Conservation (phyloP, 64 coral and sea anemone species). For the Montipora efflorescens region DNA sequence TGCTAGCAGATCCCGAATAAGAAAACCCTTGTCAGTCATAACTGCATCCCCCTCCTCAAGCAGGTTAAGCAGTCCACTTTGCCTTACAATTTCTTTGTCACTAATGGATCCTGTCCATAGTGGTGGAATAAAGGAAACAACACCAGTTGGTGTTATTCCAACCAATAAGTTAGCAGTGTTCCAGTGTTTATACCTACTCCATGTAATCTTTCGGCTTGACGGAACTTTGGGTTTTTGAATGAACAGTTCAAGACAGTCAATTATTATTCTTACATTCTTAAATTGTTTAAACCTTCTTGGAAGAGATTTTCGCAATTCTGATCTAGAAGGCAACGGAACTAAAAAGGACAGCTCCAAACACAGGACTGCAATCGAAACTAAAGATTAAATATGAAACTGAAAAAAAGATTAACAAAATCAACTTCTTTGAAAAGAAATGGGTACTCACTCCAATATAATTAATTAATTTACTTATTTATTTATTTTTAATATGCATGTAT, state of each 20-base stretch:
- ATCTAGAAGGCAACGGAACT: conserved; percentile 37
- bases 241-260: neutral
- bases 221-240: conserved; percentile 16
- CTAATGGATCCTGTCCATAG: neutral
- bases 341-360: neutral
- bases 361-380: too few species aligned
- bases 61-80: conserved; percentile 55
- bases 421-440: too few species aligned
- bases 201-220: conserved; percentile 37
- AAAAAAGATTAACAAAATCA: too few species aligned
- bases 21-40: neutral
- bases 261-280: conserved; percentile 22
- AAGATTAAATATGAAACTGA: too few species aligned
- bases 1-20: conserved; percentile 55
- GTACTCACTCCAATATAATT: too few species aligned
- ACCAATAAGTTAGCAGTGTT: conserved; percentile 48
- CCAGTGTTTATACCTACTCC: neutral
- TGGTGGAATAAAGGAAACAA: neutral
- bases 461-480: too few species aligned
- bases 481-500: too few species aligned
- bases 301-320: neutral
- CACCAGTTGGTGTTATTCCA: neutral
- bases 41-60: conserved; percentile 62
- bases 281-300: conserved; percentile 31
- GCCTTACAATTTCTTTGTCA: conserved; percentile 79